These are phyloP conservation scores for Leptopilina boulardi DNA, from an alignment of 1,140 invertebrate species.

Conservation along the genomic window DNA sequence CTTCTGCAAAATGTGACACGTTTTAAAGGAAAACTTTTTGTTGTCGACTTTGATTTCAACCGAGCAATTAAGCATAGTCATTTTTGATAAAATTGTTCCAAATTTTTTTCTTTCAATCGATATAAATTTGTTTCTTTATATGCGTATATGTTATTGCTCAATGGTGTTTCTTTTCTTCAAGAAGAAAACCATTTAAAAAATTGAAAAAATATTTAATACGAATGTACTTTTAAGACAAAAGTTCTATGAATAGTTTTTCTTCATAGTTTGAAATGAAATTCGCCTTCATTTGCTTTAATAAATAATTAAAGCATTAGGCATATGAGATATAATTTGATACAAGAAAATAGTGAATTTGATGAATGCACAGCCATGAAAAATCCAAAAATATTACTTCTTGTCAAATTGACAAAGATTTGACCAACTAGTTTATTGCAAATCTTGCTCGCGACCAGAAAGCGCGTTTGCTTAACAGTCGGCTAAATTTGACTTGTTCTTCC, in stretches of 20 bases:
- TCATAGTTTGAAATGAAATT: neutral
- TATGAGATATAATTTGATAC: neutral
- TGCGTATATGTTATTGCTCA: neutral
- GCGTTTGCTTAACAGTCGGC: constrained; percentile 2
- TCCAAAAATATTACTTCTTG: neutral
- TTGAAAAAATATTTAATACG: neutral
- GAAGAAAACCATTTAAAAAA: too few species aligned
- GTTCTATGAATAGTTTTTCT: neutral
- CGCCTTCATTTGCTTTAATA: neutral
- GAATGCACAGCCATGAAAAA: neutral
- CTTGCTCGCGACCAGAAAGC: constrained; percentile 22
- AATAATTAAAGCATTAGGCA: neutral
- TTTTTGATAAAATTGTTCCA: neutral
- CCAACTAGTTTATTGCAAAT: constrained; percentile 24
- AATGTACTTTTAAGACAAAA: constrained; percentile 23
- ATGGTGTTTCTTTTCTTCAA: neutral
- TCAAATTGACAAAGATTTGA: neutral
- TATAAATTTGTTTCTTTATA: neutral
- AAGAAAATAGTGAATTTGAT: neutral
- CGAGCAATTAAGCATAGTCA: constrained; percentile 53
- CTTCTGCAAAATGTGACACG: constrained; percentile 55
- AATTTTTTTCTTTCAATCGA: constrained; percentile 22
- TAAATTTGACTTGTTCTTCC: constrained; percentile 13
- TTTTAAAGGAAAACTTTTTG: constrained; percentile 55
- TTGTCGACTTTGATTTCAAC: constrained; percentile 40